Base-by-base conservation (phyloP, 2,888 invertebrate genomes). In the Rhogogaster chlorosoma region DNA sequence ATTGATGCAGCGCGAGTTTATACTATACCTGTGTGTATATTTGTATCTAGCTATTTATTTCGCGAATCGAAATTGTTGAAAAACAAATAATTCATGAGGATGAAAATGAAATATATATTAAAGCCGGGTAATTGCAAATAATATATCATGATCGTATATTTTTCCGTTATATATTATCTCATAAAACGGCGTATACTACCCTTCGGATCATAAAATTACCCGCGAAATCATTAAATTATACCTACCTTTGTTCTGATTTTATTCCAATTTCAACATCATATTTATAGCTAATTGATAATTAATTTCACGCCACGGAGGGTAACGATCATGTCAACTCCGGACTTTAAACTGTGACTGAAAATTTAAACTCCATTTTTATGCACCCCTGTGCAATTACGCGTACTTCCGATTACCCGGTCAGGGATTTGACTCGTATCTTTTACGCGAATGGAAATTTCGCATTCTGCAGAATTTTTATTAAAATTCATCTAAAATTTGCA, bases 71-170 rank as follows among this genome's bases (percentile, higher is more conserved):
- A 77, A 77, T 77, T 29, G 29, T 53, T 29, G 53, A 53, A 53
- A 53, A 77, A 29, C 1, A 32, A 6, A 73, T 71, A 49, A 77
- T 53, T 77, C 71, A 71, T 15, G 4, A 10, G 15, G 77, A 77
- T 10, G 53, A 45, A 77, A 77, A 77, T 18, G 77, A 7, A 18
- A 53, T 77, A 53, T 77, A 53, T 15, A 53, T 53, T 15, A 53
- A 49, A 3, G 7, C 49, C 12, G 6, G 1, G 49, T 42, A 29
- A 77, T 32, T 29, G 49, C 29, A 49, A 2, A 49, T 75, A 38
- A 75, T 75, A 49, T 75, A 75, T 75, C 18, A 75, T 49, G 0
- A 75, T 49, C 75, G 49, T 45, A 6, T n/a, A 71, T 71, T 36
- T 22, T 36, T 71, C n/a, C 38, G 22, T 32, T 12, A 6, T 32